Conservation (phyloP, 1,140 invertebrate genomes). For the Atopsyche davidsoni region DNA sequence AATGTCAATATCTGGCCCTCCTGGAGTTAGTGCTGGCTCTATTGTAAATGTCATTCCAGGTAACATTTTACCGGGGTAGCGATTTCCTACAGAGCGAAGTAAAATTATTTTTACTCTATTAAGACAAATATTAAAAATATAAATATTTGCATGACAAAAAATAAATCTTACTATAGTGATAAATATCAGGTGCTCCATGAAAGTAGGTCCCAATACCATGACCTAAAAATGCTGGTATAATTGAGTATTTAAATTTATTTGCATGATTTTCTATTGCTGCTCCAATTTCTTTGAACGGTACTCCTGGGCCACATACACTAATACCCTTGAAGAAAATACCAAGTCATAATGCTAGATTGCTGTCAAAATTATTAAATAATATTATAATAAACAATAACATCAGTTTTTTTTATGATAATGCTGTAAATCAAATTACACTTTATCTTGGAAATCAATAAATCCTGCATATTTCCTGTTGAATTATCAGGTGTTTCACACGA, state of each 20-base stretch:
- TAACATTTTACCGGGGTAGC: slow-evolving; percentile 67
- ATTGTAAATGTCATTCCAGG: slow-evolving; percentile 92
- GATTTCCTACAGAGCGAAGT: slow-evolving; percentile 54
- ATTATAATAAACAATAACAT: too few relatives aligned
- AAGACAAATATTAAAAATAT: neutral
- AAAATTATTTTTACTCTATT: neutral
- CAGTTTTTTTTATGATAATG: too few relatives aligned
- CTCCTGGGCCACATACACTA: slow-evolving; percentile 67
- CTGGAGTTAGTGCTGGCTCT: slow-evolving; percentile 81
- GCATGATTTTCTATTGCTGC: slow-evolving; percentile 60
- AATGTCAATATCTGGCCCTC: slow-evolving; percentile 58
- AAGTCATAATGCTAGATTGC: too few relatives aligned
- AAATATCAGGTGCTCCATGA: slow-evolving; percentile 87
- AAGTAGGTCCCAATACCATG: slow-evolving; percentile 92
- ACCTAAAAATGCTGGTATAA: slow-evolving; percentile 77
- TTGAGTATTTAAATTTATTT: slow-evolving; percentile 53
- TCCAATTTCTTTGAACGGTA: slow-evolving; percentile 71
- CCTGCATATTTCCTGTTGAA: too few relatives aligned
- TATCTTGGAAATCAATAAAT: too few relatives aligned
- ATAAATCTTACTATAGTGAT: slow-evolving; percentile 49
- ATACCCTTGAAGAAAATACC: slow-evolving; percentile 60
- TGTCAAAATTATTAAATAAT: too few relatives aligned
- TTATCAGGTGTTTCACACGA: too few relatives aligned
- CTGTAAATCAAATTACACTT: too few relatives aligned
- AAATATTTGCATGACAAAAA: neutral